These are phyloP conservation scores for Mugil cephalus DNA, from an alignment of 2,113 vertebrate species.

Conservation along the genomic window DNA sequence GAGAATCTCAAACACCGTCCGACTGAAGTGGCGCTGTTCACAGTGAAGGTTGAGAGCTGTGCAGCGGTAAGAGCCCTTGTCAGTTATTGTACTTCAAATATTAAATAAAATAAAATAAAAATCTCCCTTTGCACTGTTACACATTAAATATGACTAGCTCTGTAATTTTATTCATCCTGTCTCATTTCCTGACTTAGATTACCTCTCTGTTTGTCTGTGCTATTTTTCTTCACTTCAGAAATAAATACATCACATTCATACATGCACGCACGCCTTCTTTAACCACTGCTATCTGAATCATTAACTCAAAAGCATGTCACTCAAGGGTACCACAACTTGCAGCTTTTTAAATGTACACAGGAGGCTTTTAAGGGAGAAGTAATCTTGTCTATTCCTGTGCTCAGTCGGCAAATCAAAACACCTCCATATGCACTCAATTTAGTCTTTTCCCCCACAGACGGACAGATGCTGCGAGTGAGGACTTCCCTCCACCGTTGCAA, in stretches of 20 bases:
- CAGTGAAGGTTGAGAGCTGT: constrained; percentile 45
- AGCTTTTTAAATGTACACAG: not conserved
- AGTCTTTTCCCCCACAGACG: constrained; percentile 2
- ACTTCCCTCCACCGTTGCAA: not conserved
- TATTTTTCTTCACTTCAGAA: not conserved
- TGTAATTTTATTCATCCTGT: constrained; percentile 11
- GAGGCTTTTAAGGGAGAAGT: constrained; percentile 2
- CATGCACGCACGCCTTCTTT: not conserved
- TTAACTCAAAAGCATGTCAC: not conserved
- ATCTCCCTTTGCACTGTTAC: constrained; percentile 4
- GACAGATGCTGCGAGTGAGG: not conserved
- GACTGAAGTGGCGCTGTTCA: constrained; percentile 47
- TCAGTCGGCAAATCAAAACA: not conserved
- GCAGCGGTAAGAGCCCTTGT: constrained; percentile 28
- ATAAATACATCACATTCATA: constrained; percentile 7
- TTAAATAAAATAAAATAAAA: constrained; percentile 8
- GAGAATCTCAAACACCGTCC: constrained; percentile 18
- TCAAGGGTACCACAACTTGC: not conserved
- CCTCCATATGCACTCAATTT: constrained; percentile 1
- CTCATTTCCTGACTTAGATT: constrained; percentile 1
- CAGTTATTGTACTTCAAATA: constrained; percentile 31
- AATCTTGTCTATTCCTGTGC: not conserved
- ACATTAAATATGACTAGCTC: constrained; percentile 14
- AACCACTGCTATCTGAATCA: not conserved
- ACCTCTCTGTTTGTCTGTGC: not conserved